Percentiles rank a stretch among this genome's conserved stretches.
Conservation (phyloP, 2,113 vertebrate genomes). For the Petrocephalus zakoni region DNA sequence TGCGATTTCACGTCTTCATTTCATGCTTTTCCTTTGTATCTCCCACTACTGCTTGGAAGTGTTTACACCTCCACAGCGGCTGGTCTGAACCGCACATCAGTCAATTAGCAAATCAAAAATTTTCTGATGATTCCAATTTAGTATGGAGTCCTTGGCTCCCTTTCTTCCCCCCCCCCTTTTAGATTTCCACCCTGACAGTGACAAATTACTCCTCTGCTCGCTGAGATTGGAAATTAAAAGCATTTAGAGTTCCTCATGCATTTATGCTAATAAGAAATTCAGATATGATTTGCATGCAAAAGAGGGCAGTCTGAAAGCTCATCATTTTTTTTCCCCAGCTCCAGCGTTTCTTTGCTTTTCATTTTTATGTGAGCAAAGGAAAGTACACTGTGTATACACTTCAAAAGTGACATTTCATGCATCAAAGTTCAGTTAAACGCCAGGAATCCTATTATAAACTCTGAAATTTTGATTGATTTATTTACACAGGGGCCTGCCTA, state of each 20-base stretch:
- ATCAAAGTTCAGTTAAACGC: constrained; percentile 36
- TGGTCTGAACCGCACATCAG: constrained; percentile 94
- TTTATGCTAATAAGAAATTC: constrained; percentile 99
- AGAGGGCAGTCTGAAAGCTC: constrained; percentile 96
- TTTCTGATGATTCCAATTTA: constrained; percentile 98
- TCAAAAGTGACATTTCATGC: constrained; percentile 39
- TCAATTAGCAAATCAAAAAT: constrained; percentile 99
- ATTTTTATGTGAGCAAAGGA: constrained; percentile 45
- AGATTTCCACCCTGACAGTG: constrained; percentile 99
- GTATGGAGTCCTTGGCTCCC: constrained; percentile 81
- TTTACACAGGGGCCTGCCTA: constrained; percentile 34
- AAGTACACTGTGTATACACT: constrained; percentile 40
- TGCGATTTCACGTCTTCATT: constrained; percentile 53
- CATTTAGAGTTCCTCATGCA: constrained; percentile 99
- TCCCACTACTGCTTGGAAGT: constrained; percentile 31
- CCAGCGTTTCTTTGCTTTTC: constrained; percentile 75
- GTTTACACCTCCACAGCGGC: constrained; percentile 97
- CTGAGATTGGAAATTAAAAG: constrained; percentile 99
- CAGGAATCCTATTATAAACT: constrained; percentile 35
- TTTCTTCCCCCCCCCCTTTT: constrained; percentile 73
- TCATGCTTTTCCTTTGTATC: constrained; percentile 28
- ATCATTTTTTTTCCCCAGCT: constrained; percentile 84
- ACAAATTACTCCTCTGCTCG: constrained; percentile 99
- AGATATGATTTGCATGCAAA: constrained; percentile 99
- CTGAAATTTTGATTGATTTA: constrained; percentile 55